Evolutionary conservation across 1,140 invertebrate genomes (phyloP).

Genomic region (Heliconius melpomene): DNA sequence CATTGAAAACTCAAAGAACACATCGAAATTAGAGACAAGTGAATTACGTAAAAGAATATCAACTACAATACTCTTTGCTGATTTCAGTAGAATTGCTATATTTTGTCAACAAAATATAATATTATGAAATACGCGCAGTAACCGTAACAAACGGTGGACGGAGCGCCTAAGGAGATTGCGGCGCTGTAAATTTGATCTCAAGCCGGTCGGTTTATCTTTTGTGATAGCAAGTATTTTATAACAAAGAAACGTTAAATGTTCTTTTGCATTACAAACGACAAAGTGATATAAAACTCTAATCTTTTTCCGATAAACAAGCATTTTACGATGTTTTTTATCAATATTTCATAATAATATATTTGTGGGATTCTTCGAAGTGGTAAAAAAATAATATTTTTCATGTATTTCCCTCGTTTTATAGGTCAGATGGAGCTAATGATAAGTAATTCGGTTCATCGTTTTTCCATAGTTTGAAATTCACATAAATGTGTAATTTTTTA

Average conservation of each 20-base stretch:
- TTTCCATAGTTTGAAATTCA: too few relatives aligned
- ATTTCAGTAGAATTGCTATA: not conserved
- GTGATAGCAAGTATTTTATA: constrained; percentile 22
- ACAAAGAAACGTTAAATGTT: constrained; percentile 13
- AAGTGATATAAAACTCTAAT: not conserved
- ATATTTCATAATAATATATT: not conserved
- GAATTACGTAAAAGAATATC: too few relatives aligned
- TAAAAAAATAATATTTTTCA: not conserved
- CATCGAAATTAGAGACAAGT: too few relatives aligned
- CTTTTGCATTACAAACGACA: constrained; percentile 4
- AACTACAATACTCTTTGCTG: too few relatives aligned
- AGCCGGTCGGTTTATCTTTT: constrained; percentile 27
- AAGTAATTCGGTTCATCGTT: too few relatives aligned
- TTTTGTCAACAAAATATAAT: not conserved
- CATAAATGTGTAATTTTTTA: too few relatives aligned
- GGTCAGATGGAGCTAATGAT: too few relatives aligned
- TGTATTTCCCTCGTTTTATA: too few relatives aligned
- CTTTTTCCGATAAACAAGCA: not conserved
- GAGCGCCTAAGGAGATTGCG: not conserved
- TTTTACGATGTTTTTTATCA: not conserved
- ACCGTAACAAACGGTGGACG: not conserved
- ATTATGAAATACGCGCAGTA: not conserved
- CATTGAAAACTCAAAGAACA: too few relatives aligned
- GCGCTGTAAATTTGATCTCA: constrained; percentile 22
- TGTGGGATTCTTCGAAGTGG: not conserved